These are phyloP conservation scores for Nycticryphes semicollaris DNA, from an alignment of 2,113 vertebrate genomes.

Conservation along the genomic window DNA sequence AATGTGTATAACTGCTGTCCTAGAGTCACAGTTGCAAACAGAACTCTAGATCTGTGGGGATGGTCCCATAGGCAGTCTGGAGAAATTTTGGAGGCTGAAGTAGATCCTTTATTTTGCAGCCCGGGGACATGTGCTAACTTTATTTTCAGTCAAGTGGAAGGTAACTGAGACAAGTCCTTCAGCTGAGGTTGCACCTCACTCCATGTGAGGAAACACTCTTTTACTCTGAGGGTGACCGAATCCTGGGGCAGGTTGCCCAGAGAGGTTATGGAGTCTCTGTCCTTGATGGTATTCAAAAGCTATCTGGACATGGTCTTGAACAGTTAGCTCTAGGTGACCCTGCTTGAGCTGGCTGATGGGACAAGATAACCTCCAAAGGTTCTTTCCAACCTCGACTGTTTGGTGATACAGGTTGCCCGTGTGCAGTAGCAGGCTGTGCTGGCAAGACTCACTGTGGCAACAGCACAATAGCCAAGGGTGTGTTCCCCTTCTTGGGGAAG, in stretches of 20 bases:
- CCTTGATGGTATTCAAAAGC: not conserved
- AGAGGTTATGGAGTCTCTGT: not conserved
- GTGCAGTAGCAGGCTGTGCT: not conserved
- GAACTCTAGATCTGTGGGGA: fast-evolving
- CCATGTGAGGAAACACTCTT: fast-evolving
- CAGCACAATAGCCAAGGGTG: not conserved
- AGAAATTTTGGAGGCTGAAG: not conserved
- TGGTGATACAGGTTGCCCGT: not conserved
- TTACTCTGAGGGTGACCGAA: not conserved
- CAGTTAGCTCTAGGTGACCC: not conserved
- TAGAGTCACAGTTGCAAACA: not conserved
- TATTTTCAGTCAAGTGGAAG: not conserved
- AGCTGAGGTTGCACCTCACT: not conserved
- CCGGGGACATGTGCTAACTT: not conserved
- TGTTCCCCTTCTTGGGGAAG: not conserved
- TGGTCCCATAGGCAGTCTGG: not conserved
- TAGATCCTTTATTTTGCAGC: not conserved
- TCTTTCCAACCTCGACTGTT: not conserved
- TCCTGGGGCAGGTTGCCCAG: not conserved
- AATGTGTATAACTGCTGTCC: not conserved
- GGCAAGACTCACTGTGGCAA: not conserved
- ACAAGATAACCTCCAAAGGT: not conserved
- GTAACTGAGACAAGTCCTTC: not conserved
- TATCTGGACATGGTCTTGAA: fast-evolving
- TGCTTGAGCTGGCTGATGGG: not conserved